Conservation (phyloP, 2,113 vertebrate genomes). For the Carlito syrichta region DNA sequence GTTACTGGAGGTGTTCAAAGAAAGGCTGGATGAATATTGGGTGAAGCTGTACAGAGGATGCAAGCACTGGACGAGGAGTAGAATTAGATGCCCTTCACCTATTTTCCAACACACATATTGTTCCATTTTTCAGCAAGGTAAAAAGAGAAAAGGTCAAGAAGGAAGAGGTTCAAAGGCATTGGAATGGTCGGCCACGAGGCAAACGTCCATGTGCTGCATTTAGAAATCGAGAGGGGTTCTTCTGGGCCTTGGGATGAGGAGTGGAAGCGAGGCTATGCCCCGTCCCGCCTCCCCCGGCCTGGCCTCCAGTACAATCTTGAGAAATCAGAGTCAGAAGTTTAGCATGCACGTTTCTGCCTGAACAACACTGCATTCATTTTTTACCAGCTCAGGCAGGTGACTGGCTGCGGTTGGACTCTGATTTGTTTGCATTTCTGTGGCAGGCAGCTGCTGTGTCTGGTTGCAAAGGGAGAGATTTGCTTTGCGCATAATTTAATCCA, state of each 20-base stretch:
- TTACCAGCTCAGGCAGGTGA: slow-evolving; percentile 27
- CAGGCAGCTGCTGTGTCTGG: neutral
- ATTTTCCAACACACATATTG: neutral
- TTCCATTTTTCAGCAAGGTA: neutral
- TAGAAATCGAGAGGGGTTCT: neutral
- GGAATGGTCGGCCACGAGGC: no score
- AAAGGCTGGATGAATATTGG: neutral
- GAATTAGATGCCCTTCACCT: neutral
- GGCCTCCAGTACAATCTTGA: neutral
- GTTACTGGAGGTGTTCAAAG: neutral
- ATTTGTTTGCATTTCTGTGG: slow-evolving; percentile 66
- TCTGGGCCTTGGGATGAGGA: neutral
- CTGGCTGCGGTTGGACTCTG: slow-evolving; percentile 2
- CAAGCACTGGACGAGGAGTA: neutral
- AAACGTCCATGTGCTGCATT: neutral
- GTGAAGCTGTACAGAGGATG: neutral
- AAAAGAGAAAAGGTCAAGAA: neutral
- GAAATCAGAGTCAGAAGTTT: neutral
- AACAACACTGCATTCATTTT: neutral
- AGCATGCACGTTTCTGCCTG: neutral
- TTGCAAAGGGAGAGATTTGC: slow-evolving; percentile 56
- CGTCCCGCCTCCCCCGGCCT: accelerated
- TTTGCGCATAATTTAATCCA: slow-evolving; percentile 66
- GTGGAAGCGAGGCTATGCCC: neutral
- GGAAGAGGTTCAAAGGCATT: neutral